phyloP scores from a whole-genome alignment of 35 echinoderm and acorn worm genomes.

The Eucidaris tribuloides region DNA sequence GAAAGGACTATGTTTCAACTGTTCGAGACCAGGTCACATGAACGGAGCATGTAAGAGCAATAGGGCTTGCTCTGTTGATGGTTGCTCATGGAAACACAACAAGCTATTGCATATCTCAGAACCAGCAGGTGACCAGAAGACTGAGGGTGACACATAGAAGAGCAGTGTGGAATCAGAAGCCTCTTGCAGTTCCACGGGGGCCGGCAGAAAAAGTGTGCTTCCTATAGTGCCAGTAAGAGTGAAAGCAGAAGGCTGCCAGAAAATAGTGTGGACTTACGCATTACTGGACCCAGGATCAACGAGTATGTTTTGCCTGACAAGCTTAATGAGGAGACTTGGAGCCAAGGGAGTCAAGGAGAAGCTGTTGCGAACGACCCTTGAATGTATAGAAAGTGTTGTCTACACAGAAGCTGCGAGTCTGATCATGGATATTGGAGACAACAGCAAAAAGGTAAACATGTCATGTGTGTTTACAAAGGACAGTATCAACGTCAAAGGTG shows the following conservation, averaged over 20 bases:
- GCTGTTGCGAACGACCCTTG: slow-evolving; percentile 22
- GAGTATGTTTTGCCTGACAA: slow-evolving; percentile 37
- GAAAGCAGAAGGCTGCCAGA: slow-evolving; percentile 4
- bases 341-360: slow-evolving; percentile 10
- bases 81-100: slow-evolving; percentile 20
- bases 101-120: slow-evolving; percentile 26
- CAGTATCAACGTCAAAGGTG: slow-evolving; percentile 26
- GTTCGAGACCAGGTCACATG: slow-evolving; percentile 44
- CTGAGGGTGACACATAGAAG: neutral
- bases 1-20: slow-evolving; percentile 49
- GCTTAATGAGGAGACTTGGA: slow-evolving; percentile 17
- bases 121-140: neutral
- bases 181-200: slow-evolving; percentile 40
- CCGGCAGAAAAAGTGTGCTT: slow-evolving; percentile 36
- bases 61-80: slow-evolving; percentile 16
- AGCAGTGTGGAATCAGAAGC: neutral
- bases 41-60: slow-evolving; percentile 26
- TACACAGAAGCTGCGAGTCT: slow-evolving; percentile 40
- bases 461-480: slow-evolving; percentile 22
- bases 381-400: slow-evolving; percentile 16
- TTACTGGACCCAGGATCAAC: slow-evolving; percentile 53
- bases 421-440: slow-evolving; percentile 19
- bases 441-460: slow-evolving; percentile 11
- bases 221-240: slow-evolving; percentile 44
- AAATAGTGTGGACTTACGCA: slow-evolving; percentile 34